Conservation (phyloP, 1,140 invertebrate species). For the Leguminivora glycinivorella region DNA sequence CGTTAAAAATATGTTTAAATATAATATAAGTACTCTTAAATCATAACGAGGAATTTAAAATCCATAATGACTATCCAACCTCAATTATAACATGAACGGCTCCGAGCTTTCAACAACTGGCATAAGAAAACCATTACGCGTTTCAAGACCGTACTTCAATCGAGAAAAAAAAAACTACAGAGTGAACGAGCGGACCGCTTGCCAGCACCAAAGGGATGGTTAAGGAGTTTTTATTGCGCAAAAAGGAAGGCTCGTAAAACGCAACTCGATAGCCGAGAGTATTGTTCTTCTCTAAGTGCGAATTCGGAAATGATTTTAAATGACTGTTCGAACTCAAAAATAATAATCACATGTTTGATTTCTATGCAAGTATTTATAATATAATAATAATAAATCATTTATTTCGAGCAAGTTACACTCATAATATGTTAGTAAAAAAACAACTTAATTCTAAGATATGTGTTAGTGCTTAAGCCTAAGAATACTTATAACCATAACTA, state of each 20-base stretch:
- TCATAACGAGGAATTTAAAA: neutral
- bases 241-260: neutral
- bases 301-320: neutral
- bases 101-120: conserved; percentile 5
- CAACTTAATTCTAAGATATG: too few species aligned
- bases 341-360: neutral
- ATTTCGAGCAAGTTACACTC: too few species aligned
- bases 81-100: neutral
- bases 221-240: conserved; percentile 3
- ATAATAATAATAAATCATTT: too few species aligned
- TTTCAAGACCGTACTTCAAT: conserved; percentile 8
- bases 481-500: too few species aligned
- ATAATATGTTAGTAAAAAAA: too few species aligned
- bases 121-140: conserved; percentile 21
- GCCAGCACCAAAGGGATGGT: neutral
- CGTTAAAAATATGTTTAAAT: too few species aligned
- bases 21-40: too few species aligned
- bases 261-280: conserved; percentile 16
- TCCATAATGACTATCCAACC: neutral
- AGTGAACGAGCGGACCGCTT: conserved; percentile 9
- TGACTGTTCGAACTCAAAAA: neutral
- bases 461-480: too few species aligned
- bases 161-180: conserved; percentile 14
- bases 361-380: too few species aligned
- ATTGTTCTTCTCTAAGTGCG: neutral